Conservation (phyloP, 2,113 vertebrate genomes). For the Tragelaphus scriptus region DNA sequence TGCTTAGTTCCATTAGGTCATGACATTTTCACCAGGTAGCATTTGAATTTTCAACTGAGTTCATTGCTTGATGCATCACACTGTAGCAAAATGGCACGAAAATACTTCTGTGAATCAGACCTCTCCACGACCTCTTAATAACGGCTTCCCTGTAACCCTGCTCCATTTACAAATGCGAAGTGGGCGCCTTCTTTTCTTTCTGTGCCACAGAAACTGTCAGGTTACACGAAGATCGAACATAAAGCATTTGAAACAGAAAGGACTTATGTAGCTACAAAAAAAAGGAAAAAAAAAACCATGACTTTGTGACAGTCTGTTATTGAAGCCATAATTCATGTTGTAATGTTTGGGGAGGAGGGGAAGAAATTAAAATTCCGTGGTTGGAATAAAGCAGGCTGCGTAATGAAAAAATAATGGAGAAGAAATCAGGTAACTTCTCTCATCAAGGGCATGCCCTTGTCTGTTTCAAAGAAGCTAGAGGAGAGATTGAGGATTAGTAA, state of each 20-base stretch:
- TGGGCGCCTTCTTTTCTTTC: background rate
- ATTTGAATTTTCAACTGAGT: background rate
- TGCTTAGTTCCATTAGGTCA: fast-evolving
- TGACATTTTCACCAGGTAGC: background rate
- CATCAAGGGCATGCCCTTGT: fast-evolving
- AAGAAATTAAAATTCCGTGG: background rate
- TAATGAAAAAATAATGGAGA: background rate
- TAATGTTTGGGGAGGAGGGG: background rate
- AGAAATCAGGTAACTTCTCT: too few species aligned
- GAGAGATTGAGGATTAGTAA: fast-evolving
- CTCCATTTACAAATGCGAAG: fast-evolving
- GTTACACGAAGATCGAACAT: fast-evolving
- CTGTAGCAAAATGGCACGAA: background rate
- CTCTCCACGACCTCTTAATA: background rate
- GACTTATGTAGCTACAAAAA: background rate
- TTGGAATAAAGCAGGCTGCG: fast-evolving
- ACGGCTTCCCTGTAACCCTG: background rate
- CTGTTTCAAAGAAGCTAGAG: background rate
- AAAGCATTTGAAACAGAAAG: background rate
- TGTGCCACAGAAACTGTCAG: background rate
- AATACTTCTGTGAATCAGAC: background rate
- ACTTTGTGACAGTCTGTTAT: background rate
- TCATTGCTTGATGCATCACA: background rate
- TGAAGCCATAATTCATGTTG: background rate
- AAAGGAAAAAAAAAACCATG: fast-evolving